Percentiles rank a stretch among this genome's conserved stretches.
Evolutionary conservation across 2,113 vertebrate species (phyloP).

Genomic region (Lampris megalopsis): DNA sequence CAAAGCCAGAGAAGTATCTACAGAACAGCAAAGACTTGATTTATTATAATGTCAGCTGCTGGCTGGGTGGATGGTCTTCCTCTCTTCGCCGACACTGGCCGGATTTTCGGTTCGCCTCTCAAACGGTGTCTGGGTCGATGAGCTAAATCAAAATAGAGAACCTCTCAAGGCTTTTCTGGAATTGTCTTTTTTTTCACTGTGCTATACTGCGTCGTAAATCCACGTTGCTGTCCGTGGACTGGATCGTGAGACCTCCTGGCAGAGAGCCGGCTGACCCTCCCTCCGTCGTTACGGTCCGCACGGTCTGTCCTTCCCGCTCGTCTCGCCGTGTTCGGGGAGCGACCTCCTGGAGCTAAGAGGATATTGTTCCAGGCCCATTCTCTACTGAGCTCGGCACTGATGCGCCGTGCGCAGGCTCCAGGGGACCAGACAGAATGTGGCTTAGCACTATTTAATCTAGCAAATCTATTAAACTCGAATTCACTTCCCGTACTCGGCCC

Average conservation of each 20-base stretch:
- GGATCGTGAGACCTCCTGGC: conserved; percentile 50
- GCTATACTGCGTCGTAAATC: conserved; percentile 16
- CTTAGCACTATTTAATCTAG: conserved; percentile 25
- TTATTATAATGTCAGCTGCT: conserved; percentile 39
- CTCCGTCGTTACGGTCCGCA: conserved; percentile 36
- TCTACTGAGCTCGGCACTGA: conserved; percentile 11
- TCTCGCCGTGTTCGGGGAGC: conserved; percentile 17
- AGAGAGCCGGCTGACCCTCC: conserved; percentile 38
- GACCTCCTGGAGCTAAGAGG: conserved; percentile 25
- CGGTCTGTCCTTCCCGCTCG: conserved; percentile 24
- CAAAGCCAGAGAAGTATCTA: conserved; percentile 4
- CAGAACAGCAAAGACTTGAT: conserved; percentile 54
- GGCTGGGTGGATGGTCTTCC: conserved; percentile 37
- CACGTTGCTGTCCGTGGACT: conserved; percentile 40
- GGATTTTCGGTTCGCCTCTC: conserved; percentile 29
- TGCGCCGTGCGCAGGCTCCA: not conserved
- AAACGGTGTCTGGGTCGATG: conserved; percentile 38
- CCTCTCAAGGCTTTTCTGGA: conserved; percentile 54
- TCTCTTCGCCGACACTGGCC: conserved; percentile 21
- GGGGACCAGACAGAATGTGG: conserved; percentile 17
- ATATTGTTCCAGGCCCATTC: conserved; percentile 19
- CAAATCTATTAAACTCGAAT: conserved; percentile 19
- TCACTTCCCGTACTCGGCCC: conserved; percentile 19
- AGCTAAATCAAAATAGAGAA: not conserved
- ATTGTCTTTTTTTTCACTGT: conserved; percentile 21